phyloP scores from a whole-genome alignment of 2,797 vertebrate genomes.

The Sebastes nivosus region DNA sequence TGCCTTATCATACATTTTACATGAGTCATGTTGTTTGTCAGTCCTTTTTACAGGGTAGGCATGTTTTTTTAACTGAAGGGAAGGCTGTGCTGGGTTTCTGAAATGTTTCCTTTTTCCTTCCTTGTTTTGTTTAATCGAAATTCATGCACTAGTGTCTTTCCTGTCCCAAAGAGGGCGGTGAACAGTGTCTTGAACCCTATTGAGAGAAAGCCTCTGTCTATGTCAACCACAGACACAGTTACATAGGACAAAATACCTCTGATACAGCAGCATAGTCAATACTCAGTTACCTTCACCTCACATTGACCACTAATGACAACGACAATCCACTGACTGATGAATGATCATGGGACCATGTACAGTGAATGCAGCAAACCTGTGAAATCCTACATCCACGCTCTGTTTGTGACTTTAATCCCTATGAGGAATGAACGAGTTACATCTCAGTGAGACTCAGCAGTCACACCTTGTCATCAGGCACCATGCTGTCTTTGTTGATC shows the following conservation, averaged over 20 bases:
- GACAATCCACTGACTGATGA: constrained; percentile 47
- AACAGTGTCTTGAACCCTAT: not conserved
- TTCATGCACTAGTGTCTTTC: constrained; percentile 47
- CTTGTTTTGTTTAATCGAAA: constrained; percentile 7
- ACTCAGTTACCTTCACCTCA: constrained; percentile 38
- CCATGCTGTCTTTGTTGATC: constrained; percentile 33
- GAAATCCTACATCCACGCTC: constrained; percentile 1
- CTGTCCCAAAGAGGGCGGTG: not conserved
- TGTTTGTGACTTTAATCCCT: constrained; percentile 16
- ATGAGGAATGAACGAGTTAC: constrained; percentile 11
- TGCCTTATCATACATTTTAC: constrained; percentile 50
- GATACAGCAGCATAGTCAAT: constrained; percentile 65
- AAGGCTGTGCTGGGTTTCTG: not conserved
- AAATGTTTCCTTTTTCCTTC: constrained; percentile 4
- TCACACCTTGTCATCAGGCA: constrained; percentile 67
- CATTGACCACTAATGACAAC: constrained; percentile 46
- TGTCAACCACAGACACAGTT: constrained; percentile 42
- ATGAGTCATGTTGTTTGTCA: constrained; percentile 14
- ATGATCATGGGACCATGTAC: constrained; percentile 35
- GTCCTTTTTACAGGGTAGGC: constrained; percentile 27
- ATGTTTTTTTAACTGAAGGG: not conserved
- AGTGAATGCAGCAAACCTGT: constrained; percentile 33
- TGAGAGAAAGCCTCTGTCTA: constrained; percentile 2
- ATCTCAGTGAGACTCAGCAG: not conserved
- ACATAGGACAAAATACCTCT: constrained; percentile 40